Conservation (phyloP, 2,113 vertebrate species). For the Manacus vitellinus region DNA sequence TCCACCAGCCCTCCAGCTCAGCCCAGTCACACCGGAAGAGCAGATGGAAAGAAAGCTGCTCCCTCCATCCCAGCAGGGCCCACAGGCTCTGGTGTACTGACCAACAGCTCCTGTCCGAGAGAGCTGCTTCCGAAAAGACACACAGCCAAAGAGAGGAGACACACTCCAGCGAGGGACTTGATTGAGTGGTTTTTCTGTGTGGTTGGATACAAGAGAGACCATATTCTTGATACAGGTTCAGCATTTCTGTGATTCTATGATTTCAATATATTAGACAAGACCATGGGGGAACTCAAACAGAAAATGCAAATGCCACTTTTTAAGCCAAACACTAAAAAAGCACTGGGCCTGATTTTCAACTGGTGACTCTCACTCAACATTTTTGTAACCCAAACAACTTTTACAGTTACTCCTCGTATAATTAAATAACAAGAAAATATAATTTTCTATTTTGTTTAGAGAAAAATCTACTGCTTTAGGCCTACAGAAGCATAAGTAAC, state of each 20-base stretch:
- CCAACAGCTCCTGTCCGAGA: background rate
- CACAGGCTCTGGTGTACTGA: background rate
- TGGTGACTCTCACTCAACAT: background rate
- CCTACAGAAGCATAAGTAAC: background rate
- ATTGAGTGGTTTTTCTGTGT: background rate
- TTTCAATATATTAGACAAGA: background rate
- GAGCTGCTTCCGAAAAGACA: background rate
- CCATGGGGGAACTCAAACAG: background rate
- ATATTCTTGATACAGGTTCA: background rate
- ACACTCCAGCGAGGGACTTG: background rate
- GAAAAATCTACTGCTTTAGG: background rate
- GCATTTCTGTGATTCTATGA: background rate
- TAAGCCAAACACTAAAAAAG: background rate
- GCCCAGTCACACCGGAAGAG: background rate
- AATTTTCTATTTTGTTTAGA: background rate
- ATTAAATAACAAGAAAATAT: background rate
- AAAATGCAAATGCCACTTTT: background rate
- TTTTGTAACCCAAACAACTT: background rate
- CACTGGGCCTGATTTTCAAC: background rate
- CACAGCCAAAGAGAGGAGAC: background rate
- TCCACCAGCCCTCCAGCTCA: background rate
- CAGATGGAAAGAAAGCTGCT: background rate
- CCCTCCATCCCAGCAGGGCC: background rate
- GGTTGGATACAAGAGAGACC: background rate
- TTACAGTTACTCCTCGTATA: background rate